A percentile compares a stretch with the other conserved stretches of the same genome.
These are phyloP conservation scores for Dynastes grantii DNA, from an alignment of 2,888 invertebrate genomes.

Conservation along the genomic window DNA sequence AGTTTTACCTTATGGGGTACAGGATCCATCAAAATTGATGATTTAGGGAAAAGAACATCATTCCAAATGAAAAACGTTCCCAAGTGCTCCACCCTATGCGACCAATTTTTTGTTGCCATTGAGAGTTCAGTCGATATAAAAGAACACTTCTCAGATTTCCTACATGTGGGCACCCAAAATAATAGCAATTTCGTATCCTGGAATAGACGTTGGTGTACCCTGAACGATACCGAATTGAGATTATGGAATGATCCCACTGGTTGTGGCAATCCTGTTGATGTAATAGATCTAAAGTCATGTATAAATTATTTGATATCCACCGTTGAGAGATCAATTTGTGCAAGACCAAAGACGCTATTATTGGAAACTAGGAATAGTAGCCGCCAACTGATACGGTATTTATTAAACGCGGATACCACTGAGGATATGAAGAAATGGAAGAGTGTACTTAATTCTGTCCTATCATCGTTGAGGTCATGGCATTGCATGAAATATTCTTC, in stretches of 20 bases:
- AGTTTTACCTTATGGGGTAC: slow-evolving; percentile 61
- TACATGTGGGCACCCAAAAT: slow-evolving; percentile 70
- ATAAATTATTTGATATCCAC: slow-evolving; percentile 63
- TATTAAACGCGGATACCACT: slow-evolving; percentile 71
- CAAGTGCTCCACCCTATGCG: slow-evolving; percentile 60
- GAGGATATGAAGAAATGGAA: slow-evolving; percentile 71
- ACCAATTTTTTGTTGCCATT: slow-evolving; percentile 57
- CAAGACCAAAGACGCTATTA: slow-evolving; percentile 70
- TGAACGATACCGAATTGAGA: slow-evolving; percentile 68
- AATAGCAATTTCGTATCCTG: slow-evolving; percentile 67
- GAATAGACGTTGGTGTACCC: slow-evolving; percentile 73
- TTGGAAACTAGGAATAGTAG: slow-evolving; percentile 59
- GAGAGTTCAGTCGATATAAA: slow-evolving; percentile 62
- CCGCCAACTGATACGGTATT: slow-evolving; percentile 60
- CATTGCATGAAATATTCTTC: slow-evolving; percentile 53
- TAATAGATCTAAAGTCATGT: slow-evolving; percentile 68
- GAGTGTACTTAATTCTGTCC: slow-evolving; percentile 69
- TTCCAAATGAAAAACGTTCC: slow-evolving; percentile 62
- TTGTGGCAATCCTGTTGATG: slow-evolving; percentile 65
- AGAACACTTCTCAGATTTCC: slow-evolving; percentile 68
- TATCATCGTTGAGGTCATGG: slow-evolving; percentile 71
- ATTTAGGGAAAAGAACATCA: slow-evolving; percentile 59
- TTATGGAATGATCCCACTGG: slow-evolving; percentile 73
- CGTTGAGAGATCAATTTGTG: slow-evolving; percentile 70
- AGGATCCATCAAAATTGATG: slow-evolving; percentile 61